Evolutionary conservation across 2,113 vertebrate genomes (phyloP).

Genomic region (Entosphenus tridentatus): DNA sequence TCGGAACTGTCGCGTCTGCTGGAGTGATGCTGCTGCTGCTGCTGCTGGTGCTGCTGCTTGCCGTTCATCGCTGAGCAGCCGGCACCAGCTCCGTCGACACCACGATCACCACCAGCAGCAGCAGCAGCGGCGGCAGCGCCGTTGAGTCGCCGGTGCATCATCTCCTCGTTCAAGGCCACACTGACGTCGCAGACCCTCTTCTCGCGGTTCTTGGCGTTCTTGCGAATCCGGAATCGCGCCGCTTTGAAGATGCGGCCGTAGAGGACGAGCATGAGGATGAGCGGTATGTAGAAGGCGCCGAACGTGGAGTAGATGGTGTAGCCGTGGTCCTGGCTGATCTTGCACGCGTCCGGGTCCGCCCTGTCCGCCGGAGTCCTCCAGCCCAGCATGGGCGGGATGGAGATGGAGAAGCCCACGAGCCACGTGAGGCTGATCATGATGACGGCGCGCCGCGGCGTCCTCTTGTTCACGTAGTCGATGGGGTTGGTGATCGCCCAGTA

Average conservation of each 20-base stretch:
- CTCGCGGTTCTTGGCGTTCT: constrained; percentile 59
- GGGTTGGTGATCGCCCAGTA: constrained; percentile 97
- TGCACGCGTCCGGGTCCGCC: constrained; percentile 62
- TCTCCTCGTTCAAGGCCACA: too few species aligned
- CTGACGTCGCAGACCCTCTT: constrained; percentile 15
- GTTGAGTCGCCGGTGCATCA: too few species aligned
- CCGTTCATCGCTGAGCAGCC: too few species aligned
- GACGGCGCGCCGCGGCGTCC: constrained; percentile 67
- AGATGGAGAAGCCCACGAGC: constrained; percentile 84
- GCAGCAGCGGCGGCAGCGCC: too few species aligned
- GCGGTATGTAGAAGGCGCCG: constrained; percentile 86
- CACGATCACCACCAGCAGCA: too few species aligned
- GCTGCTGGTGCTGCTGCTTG: not conserved
- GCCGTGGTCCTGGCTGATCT: constrained; percentile 80
- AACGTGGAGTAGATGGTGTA: constrained; percentile 98
- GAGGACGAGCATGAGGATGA: constrained; percentile 78
- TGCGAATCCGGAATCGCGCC: constrained; percentile 75
- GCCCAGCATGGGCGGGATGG: constrained; percentile 90
- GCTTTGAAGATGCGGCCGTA: constrained; percentile 84
- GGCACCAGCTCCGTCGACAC: too few species aligned
- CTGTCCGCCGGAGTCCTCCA: constrained; percentile 85
- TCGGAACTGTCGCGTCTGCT: not conserved
- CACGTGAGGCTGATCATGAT: constrained; percentile 73
- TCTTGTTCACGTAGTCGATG: constrained; percentile 86
- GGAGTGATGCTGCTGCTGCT: not conserved